These are phyloP conservation scores for Carduelis carduelis DNA, from an alignment of 2,797 vertebrate species.

Conservation along the genomic window DNA sequence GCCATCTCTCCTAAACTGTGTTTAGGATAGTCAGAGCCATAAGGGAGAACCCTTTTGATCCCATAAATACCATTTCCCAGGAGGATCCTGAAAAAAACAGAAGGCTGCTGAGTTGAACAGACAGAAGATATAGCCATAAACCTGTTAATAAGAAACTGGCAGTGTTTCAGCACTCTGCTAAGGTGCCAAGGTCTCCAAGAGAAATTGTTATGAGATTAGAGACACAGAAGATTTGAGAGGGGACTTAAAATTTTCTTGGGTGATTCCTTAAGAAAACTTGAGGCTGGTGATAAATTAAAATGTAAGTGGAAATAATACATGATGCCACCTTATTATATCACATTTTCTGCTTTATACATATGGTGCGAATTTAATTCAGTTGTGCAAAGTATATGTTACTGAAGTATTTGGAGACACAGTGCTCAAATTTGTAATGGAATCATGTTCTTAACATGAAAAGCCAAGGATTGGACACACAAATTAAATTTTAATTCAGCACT, in stretches of 20 bases:
- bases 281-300: conserved; percentile 27
- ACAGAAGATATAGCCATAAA: not conserved
- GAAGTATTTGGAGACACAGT: not conserved
- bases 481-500: not conserved
- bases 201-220: not conserved
- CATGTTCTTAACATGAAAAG: not conserved
- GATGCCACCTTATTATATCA: not conserved
- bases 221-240: not conserved
- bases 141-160: not conserved
- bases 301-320: not conserved
- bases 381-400: not conserved
- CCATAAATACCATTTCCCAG: not conserved
- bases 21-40: not conserved
- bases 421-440: not conserved
- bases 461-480: not conserved
- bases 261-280: not conserved
- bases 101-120: not conserved
- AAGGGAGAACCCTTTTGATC: not conserved
- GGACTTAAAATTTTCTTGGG: not conserved
- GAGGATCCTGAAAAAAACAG: not conserved
- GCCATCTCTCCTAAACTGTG: not conserved
- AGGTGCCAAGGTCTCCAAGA: not conserved
- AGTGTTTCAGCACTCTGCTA: not conserved
- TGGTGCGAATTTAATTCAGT: conserved; percentile 34
- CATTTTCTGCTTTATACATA: not conserved